Conservation (phyloP, 2,888 invertebrate genomes). For the Monopis laevigella region DNA sequence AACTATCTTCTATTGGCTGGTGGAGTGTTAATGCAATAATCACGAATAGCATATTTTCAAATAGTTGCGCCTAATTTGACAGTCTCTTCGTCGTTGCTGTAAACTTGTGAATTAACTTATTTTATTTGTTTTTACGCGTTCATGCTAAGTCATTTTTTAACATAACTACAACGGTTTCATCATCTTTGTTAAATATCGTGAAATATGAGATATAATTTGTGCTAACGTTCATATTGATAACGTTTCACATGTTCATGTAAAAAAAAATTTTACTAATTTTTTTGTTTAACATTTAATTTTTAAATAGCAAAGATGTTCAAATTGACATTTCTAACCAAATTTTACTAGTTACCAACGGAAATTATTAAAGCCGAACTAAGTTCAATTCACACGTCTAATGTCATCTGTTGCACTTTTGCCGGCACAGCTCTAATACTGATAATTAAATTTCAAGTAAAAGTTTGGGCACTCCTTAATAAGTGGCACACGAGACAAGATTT, state of each 20-base stretch:
- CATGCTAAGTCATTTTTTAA: slow-evolving; percentile 56
- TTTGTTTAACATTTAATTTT: too few relatives aligned
- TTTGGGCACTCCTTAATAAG: slow-evolving; percentile 47
- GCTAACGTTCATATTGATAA: slow-evolving; percentile 4
- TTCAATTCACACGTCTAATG: slow-evolving; percentile 26
- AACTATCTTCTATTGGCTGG: slow-evolving; percentile 43
- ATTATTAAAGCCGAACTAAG: too few relatives aligned
- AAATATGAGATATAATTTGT: slow-evolving; percentile 17
- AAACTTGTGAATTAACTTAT: slow-evolving; percentile 51
- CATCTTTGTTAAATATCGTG: slow-evolving; percentile 48
- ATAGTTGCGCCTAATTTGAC: slow-evolving; percentile 55
- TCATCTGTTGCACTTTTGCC: slow-evolving; percentile 35
- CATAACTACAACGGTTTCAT: slow-evolving; percentile 49
- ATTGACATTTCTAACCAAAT: too few relatives aligned
- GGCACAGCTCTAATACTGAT: slow-evolving; percentile 54
- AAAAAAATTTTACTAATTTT: slow-evolving; percentile 2
- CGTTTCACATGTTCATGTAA: slow-evolving; percentile 2
- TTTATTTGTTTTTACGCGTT: slow-evolving; percentile 54
- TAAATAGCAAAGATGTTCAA: too few relatives aligned
- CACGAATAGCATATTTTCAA: slow-evolving; percentile 59
- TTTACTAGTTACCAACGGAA: too few relatives aligned
- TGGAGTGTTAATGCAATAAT: slow-evolving; percentile 48
- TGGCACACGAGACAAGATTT: slow-evolving; percentile 46
- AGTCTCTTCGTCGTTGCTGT: slow-evolving; percentile 45
- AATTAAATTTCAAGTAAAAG: slow-evolving; percentile 60